These are phyloP conservation scores for Drosophila kambysellisi DNA, from an alignment of 2,888 invertebrate genomes.

Conservation along the genomic window DNA sequence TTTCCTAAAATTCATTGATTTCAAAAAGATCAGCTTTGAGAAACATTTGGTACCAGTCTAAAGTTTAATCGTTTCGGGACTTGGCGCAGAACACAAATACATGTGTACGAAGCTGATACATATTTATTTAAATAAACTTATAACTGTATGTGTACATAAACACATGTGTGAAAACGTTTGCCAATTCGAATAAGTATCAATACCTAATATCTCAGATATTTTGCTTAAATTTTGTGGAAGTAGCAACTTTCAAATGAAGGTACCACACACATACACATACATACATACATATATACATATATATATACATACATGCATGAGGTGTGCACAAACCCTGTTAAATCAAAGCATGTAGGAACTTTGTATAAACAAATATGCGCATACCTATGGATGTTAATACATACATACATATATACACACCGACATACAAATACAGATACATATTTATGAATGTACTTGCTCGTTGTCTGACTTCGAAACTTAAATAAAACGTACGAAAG, in stretches of 20 bases:
- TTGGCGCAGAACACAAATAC: neutral
- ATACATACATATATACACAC: conserved; percentile 3
- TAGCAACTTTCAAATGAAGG: conserved; percentile 1
- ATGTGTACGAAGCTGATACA: conserved; percentile 4
- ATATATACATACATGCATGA: neutral
- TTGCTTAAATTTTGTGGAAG: neutral
- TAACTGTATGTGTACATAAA: neutral
- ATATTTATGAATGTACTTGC: conserved; percentile 47
- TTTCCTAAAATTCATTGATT: neutral
- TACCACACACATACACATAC: neutral
- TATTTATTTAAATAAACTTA: conserved; percentile 7
- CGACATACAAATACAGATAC: conserved; percentile 15
- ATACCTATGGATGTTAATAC: conserved; percentile 4
- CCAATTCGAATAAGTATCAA: neutral
- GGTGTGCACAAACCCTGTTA: neutral
- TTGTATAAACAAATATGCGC: conserved; percentile 19
- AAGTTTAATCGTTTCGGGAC: neutral
- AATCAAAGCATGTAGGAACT: conserved; percentile 15
- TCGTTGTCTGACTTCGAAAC: conserved; percentile 33
- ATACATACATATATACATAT: neutral
- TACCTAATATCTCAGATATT: neutral
- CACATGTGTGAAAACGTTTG: neutral
- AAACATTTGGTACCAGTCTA: conserved; percentile 2
- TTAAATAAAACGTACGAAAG: conserved; percentile 52
- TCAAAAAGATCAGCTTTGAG: neutral